phyloP scores from a whole-genome alignment of 2,888 invertebrate genomes.

The Brachyptera risi region DNA sequence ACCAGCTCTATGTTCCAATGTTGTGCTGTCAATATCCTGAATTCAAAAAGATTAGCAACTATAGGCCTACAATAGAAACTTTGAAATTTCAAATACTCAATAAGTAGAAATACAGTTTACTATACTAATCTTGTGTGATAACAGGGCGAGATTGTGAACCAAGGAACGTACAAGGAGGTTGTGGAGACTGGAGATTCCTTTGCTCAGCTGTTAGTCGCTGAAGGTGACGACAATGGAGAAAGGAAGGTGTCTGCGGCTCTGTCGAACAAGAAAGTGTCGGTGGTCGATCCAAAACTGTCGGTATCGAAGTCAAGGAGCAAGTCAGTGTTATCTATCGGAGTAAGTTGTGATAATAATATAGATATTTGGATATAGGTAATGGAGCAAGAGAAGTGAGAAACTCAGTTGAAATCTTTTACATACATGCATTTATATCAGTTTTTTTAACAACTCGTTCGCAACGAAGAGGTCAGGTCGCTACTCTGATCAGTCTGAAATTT shows the following conservation, averaged over 20 bases:
- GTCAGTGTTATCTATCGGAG: not conserved
- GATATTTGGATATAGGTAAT: too few species aligned
- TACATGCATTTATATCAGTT: too few species aligned
- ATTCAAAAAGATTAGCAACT: too few species aligned
- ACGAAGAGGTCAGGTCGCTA: too few species aligned
- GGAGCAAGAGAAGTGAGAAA: too few species aligned
- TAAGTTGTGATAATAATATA: too few species aligned
- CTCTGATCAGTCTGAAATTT: too few species aligned
- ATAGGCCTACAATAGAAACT: too few species aligned
- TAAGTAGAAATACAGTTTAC: not conserved
- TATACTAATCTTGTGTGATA: slow-evolving; percentile 26
- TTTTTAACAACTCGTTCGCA: too few species aligned
- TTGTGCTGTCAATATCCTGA: too few species aligned
- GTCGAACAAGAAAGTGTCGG: not conserved
- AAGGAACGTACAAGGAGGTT: slow-evolving; percentile 37
- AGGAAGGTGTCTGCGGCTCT: not conserved
- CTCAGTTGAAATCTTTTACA: too few species aligned
- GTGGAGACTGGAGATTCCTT: slow-evolving; percentile 41
- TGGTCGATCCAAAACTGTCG: not conserved
- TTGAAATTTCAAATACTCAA: not conserved
- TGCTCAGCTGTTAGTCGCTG: slow-evolving; percentile 49
- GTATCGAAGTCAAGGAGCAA: not conserved
- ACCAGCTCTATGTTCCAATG: too few species aligned
- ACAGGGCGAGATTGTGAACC: slow-evolving; percentile 49
- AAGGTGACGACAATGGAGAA: slow-evolving; percentile 37